Evolutionary conservation across 2,888 invertebrate genomes (phyloP).

Genomic region (Pyrochroa serraticornis): DNA sequence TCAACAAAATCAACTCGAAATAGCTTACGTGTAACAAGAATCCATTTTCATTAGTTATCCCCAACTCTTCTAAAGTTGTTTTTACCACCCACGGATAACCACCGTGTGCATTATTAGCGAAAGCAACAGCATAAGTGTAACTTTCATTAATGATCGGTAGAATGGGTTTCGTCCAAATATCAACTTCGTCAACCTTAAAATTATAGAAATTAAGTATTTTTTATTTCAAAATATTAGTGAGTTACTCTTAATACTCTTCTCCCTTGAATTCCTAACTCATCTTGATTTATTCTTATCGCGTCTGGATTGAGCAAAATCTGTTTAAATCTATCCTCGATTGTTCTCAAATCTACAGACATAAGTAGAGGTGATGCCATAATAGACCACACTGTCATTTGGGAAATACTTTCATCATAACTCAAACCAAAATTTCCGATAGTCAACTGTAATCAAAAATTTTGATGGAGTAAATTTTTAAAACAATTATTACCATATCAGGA

Average conservation of each 20-base stretch:
- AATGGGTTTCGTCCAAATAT: conserved; percentile 62
- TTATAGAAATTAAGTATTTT: not conserved
- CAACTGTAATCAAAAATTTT: conserved; percentile 51
- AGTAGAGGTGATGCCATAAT: conserved; percentile 74
- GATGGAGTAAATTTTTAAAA: not conserved
- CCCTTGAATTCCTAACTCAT: conserved; percentile 70
- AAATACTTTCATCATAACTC: conserved; percentile 69
- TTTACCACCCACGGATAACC: conserved; percentile 43
- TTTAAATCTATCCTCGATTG: conserved; percentile 64
- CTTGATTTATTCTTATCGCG: conserved; percentile 72
- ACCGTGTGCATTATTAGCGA: conserved; percentile 55
- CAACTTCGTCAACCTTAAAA: conserved; percentile 37
- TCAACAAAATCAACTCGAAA: too few relatives aligned
- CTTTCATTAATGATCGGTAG: conserved; percentile 54
- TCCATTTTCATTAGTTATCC: conserved; percentile 44
- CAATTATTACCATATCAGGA: conserved; percentile 70
- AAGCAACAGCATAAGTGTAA: conserved; percentile 60
- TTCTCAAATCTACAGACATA: conserved; percentile 72
- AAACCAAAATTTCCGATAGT: conserved; percentile 69
- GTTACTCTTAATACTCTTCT: conserved; percentile 55
- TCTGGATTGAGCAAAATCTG: conserved; percentile 68
- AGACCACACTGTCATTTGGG: conserved; percentile 79
- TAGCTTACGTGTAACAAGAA: conserved; percentile 42
- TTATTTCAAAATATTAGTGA: conserved; percentile 29
- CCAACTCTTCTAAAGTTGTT: conserved; percentile 43